A percentile compares a stretch with the other conserved stretches of the same genome.
These are phyloP conservation scores for Alcis repandata DNA, from an alignment of 2,888 invertebrate species.

Conservation along the genomic window DNA sequence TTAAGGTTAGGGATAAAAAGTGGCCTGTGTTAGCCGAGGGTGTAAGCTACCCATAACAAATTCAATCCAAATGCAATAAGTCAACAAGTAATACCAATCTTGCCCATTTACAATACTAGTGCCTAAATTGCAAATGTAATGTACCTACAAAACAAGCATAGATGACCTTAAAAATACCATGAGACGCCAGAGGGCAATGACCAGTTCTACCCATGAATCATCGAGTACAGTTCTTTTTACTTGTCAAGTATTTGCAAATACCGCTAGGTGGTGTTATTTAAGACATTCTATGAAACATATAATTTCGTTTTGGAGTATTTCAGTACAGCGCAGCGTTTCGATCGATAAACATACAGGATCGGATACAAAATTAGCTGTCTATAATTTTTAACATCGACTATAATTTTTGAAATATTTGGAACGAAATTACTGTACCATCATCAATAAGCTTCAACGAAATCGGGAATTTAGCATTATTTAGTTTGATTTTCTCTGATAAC, in stretches of 20 bases:
- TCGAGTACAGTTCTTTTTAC: neutral
- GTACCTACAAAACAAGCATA: neutral
- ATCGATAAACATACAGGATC: no score
- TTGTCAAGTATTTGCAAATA: neutral
- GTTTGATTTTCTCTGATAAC: slow-evolving; percentile 89
- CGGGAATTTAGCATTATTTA: slow-evolving; percentile 89
- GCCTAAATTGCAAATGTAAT: neutral
- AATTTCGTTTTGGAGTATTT: no score
- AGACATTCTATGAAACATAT: neutral
- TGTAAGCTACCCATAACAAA: no score
- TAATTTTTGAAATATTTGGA: no score
- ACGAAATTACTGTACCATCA: slow-evolving; percentile 85
- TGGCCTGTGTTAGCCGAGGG: no score
- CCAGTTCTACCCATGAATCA: slow-evolving; percentile 3
- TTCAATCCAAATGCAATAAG: no score
- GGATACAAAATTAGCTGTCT: neutral
- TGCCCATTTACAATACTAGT: neutral
- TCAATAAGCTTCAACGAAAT: slow-evolving; percentile 90
- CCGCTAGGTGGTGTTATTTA: neutral
- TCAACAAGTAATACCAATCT: no score
- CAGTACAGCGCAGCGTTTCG: no score
- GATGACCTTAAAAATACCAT: slow-evolving; percentile 9
- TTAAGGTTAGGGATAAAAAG: no score
- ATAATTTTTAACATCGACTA: no score
- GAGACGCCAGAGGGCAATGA: slow-evolving; percentile 27